These are phyloP conservation scores for Papilio aristodemus DNA, from an alignment of 1,140 invertebrate genomes.

Conservation along the genomic window DNA sequence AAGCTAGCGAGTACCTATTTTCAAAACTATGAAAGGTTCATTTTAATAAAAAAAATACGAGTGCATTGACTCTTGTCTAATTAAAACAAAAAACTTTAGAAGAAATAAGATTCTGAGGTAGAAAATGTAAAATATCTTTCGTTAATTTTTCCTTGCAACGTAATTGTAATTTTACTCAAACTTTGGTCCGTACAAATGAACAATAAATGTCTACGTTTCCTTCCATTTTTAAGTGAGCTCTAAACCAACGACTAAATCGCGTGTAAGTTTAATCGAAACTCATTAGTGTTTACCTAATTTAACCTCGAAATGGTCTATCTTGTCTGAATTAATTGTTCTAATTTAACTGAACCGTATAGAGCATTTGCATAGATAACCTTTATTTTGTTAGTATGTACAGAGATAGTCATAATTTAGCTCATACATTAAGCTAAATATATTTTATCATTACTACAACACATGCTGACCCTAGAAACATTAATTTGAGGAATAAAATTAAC, in stretches of 20 bases:
- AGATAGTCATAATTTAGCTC: constrained; percentile 4
- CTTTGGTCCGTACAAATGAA: neutral
- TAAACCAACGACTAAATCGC: constrained; percentile 29
- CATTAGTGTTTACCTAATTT: constrained; percentile 31
- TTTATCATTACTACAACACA: too few relatives aligned
- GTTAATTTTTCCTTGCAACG: constrained; percentile 6
- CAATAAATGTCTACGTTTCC: constrained; percentile 14
- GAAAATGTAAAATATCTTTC: neutral
- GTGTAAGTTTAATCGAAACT: constrained; percentile 32
- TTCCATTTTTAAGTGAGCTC: constrained; percentile 4
- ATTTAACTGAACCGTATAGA: constrained; percentile 24
- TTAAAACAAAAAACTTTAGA: neutral
- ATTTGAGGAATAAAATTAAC: too few relatives aligned
- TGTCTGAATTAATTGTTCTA: constrained; percentile 27
- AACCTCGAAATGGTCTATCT: constrained; percentile 33
- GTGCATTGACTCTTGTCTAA: constrained; percentile 14
- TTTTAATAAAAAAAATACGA: neutral
- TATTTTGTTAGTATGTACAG: constrained; percentile 23
- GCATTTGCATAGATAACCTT: constrained; percentile 33
- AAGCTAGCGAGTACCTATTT: neutral
- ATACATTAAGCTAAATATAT: neutral
- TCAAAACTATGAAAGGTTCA: neutral
- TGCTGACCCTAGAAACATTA: too few relatives aligned
- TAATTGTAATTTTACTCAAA: constrained; percentile 14
- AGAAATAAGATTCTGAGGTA: neutral